Evolutionary conservation across 2,888 invertebrate genomes (phyloP), one percentile per base, ranked within the genome.

Genomic region (Sinotaia quadrata): DNA sequence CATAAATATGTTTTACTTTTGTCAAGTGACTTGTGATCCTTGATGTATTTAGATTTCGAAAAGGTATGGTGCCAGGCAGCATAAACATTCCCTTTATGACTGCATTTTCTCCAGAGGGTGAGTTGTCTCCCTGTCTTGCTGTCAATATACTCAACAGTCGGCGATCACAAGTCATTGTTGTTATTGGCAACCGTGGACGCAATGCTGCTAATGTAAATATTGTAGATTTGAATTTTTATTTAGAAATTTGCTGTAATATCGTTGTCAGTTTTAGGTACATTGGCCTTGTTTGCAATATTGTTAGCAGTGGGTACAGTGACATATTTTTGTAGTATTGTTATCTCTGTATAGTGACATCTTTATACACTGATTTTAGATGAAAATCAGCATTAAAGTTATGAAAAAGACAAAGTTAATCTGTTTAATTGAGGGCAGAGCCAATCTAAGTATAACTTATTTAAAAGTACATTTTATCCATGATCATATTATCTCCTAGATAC

Each of bases 51-150:
- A 94, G 94, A 81, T 97, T 91, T 87, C 92, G 93, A 71, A 92
- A 94, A 79, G 94, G 94, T 66, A 92, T 93, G 72, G 91, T 97
- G 66, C 92, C 92, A 18, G 92, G 92, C 60, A 95, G 96, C 87
- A 91, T 96, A 62, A 97, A 96, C 89, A 93, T 97, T 83, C 96
- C 97, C 3, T 94, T 94, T 88, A 93, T 93, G 56, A 92, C 93
- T 24, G 93, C 95, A 0, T 92, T 93, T 78, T 85, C 85, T 36
- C 87, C 94, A 8, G 93, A 94, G 75, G 91, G 92, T 18, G 89
- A 94, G 4, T 92, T 94, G 15, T 88, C 92, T 2, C 91, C 92
- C 24, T 91, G 92, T 66, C 88, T 91, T 60, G 91, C 91, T 18
- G 83, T 83, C 10, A 75, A 83, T 21, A 76, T 78, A 8, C 82